Evolutionary conservation across 2,113 vertebrate genomes (phyloP), one percentile per base, ranked within the genome.

Genomic region (Phalacrocorax aristotelis): DNA sequence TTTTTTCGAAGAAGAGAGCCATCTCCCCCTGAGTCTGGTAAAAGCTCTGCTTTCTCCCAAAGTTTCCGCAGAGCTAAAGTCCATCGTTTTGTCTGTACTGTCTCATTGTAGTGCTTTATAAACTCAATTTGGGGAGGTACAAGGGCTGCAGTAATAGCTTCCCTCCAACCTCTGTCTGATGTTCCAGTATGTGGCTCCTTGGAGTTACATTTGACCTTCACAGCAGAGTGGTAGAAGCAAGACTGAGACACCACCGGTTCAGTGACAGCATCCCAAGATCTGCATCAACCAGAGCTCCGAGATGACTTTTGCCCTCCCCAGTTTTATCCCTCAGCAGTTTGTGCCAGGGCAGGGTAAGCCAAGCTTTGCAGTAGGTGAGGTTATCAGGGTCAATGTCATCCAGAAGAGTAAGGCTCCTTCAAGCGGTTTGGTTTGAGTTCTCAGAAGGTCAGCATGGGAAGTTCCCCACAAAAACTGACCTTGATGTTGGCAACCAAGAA

Each of bases 401-500:
- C n/a, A 22, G 29, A 65, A 54, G 66, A 66, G 20, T 55, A 38
- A 85, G 66, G 52, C 40, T 87, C 40, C 19, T 8, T 86, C 58
- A 57, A 82, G 34, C 46, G 74, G 69, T 54, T 72, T 79, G 30
- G 48, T 87, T 83, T 64, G 61, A 80, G 32, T 90, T 90, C 60
- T 49, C 30, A 42, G 77, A 52, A 95, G 69, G 82, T 85, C 76
- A 89, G 87, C 15, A 23, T 75, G 95, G 94, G 60, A 80, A 87
- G 75, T 89, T 96, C 90, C 70, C 19, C 29, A 27, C 90, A 88
- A 86, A 90, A 84, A 86, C 77, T 84, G 60, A 92, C 52, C 88
- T 85, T 23, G 69, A 69, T 83, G n/a, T 81, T 97, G 82, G 80
- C 84, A 87, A 89, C 36, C 44, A 83, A 92, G 95, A 84, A 49